Conservation (phyloP, 2,113 vertebrate species). For the Cynoglossus semilaevis region DNA sequence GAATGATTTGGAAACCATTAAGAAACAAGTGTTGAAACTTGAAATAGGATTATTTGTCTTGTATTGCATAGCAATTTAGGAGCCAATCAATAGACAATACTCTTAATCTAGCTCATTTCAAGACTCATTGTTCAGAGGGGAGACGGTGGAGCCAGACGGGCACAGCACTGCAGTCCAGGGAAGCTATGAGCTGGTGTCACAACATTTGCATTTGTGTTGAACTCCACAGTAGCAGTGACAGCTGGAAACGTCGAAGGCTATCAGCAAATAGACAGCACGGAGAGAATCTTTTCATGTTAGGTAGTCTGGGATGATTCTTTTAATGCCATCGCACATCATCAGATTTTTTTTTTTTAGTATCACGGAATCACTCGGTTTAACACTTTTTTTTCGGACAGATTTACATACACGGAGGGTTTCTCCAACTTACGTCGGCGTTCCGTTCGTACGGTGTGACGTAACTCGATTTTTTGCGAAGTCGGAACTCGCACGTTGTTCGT, state of each 20-base stretch:
- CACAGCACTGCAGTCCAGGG: background rate
- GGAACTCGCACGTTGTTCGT: no score
- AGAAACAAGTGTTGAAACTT: constrained; percentile 67
- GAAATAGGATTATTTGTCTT: constrained; percentile 71
- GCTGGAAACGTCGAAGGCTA: background rate
- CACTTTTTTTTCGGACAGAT: no score
- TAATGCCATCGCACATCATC: no score
- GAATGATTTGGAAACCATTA: constrained; percentile 67
- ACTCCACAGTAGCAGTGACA: background rate
- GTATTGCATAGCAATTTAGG: constrained; percentile 55
- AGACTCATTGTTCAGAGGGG: constrained; percentile 39
- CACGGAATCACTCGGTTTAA: no score
- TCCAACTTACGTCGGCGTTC: no score
- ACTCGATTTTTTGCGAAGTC: no score
- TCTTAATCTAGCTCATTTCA: constrained; percentile 65
- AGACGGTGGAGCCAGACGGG: background rate
- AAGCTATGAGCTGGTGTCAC: constrained; percentile 5
- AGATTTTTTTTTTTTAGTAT: no score
- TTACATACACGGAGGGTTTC: no score
- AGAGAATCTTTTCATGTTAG: no score
- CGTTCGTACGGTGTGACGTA: no score
- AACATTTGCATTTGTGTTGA: background rate
- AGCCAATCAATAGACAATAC: constrained; percentile 66
- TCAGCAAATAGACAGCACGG: no score
- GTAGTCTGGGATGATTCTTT: no score